Base-by-base conservation (phyloP, 2,797 vertebrate genomes). In the Lepilemur ruficaudatus region DNA sequence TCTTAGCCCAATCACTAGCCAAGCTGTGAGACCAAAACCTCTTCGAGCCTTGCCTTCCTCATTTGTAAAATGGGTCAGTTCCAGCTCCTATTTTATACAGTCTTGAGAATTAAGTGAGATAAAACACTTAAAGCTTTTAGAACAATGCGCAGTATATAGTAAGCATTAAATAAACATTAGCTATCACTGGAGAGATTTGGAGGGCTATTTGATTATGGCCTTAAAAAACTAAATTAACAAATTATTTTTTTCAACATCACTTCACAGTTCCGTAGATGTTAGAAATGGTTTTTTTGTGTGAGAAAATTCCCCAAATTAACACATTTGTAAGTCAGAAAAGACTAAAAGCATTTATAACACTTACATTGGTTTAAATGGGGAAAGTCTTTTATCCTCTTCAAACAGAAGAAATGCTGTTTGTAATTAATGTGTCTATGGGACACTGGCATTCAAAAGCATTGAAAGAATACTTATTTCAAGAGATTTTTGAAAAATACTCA, bases 181-280 rank as follows among this genome's bases (percentile, higher is more conserved):
- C 35, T 91, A n/a, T 79, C 38, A 88, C 59, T 81, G n/a, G 52
- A n/a, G 82, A 94, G 35, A 93, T 69, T 30, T 55, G 28, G 50
- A 85, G 30, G 30, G 46, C 22, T 91, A 67, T 85, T 73, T 70
- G 76, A 92, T 84, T 73, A 92, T 35, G 35, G 38, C 20, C 28
- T 89, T 86, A 52, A 79, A 81, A 69, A 38, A 2, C 57, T 35
- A 84, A 89, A 55, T 90, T 61, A 93, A 93, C 46, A 93, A 72
- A 92, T 81, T 91, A 43, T 55, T 87, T 93, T 85, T 92, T 75
- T 80, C 50, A 79, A 23, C 67, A 25, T 85, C 63, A 91, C 38
- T 89, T 95, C 70, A 94, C 2, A 79, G 35, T 92, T 97, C 43
- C 93, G 35, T 55, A 89, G 43, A 95, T 84, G 82, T 91, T 67